These are phyloP conservation scores for Notolepis coatsorum DNA, from an alignment of 2,797 vertebrate genomes.

Conservation along the genomic window DNA sequence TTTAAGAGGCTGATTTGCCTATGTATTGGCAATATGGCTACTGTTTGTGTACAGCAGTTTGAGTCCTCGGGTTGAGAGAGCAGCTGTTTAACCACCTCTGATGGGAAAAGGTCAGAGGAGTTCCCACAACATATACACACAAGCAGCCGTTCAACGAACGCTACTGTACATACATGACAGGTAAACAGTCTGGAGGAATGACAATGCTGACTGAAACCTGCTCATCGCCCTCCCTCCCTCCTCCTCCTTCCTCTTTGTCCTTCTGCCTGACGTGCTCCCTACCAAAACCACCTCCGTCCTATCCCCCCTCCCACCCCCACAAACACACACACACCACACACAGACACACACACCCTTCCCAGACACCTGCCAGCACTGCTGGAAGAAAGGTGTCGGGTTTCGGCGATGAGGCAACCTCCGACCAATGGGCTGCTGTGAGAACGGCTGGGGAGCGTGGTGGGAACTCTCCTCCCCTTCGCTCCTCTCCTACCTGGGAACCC, in stretches of 20 bases:
- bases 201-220: conserved; percentile 73
- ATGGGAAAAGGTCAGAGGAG: conserved; percentile 25
- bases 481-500: conserved; percentile 80
- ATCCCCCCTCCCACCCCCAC: no score
- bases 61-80: conserved; percentile 36
- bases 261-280: conserved; percentile 55
- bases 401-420: conserved; percentile 77
- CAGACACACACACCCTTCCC: no score
- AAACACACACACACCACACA: no score
- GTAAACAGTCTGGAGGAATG: conserved; percentile 52
- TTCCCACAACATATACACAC: conserved; percentile 22
- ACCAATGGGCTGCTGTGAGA: conserved; percentile 84
- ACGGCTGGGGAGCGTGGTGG: conserved; percentile 84
- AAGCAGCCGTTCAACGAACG: neutral
- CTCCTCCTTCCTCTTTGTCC: conserved; percentile 60
- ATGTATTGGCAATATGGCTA: conserved; percentile 66
- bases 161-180: conserved; percentile 14
- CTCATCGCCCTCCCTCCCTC: conserved; percentile 48
- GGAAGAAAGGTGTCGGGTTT: conserved; percentile 66
- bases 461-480: conserved; percentile 89
- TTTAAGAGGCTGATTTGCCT: conserved; percentile 67
- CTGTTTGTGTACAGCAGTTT: conserved; percentile 71
- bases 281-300: conserved; percentile 64
- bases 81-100: conserved; percentile 67
- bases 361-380: conserved; percentile 80